Conservation (phyloP, 2,797 vertebrate genomes). For the Helarctos malayanus region DNA sequence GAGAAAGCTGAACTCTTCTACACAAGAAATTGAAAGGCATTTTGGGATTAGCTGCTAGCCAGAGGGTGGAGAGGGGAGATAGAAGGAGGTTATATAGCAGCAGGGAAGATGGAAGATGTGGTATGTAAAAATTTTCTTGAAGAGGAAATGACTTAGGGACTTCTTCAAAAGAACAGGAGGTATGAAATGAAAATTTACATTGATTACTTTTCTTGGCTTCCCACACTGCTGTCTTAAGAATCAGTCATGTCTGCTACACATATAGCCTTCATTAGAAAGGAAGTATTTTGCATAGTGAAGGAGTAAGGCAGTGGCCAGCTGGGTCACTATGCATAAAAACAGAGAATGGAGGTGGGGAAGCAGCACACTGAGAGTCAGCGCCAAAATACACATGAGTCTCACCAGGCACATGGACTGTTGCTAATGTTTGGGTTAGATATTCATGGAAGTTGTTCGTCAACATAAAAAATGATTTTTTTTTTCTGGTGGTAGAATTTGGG, state of each 20-base stretch:
- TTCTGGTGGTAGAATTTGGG: neutral
- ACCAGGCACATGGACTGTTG: neutral
- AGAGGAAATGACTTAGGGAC: neutral
- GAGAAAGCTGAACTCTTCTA: neutral
- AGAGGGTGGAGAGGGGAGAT: neutral
- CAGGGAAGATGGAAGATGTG: neutral
- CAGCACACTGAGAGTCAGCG: neutral
- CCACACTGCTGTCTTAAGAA: neutral
- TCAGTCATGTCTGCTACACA: neutral
- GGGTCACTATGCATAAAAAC: neutral
- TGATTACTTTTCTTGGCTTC: neutral
- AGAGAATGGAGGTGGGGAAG: neutral
- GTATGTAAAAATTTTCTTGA: neutral
- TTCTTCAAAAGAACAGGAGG: neutral
- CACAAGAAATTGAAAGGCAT: neutral
- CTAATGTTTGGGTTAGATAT: slow-evolving; percentile 7
- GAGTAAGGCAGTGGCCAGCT: too few species aligned
- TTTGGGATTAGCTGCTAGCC: neutral
- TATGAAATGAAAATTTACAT: neutral
- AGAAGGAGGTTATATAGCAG: neutral
- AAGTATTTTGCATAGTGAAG: neutral
- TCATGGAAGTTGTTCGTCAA: neutral
- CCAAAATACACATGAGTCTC: neutral
- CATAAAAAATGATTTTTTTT: neutral
- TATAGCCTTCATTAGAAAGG: neutral